Conservation (phyloP, 2,888 invertebrate species). For the Pachydiplax longipennis region DNA sequence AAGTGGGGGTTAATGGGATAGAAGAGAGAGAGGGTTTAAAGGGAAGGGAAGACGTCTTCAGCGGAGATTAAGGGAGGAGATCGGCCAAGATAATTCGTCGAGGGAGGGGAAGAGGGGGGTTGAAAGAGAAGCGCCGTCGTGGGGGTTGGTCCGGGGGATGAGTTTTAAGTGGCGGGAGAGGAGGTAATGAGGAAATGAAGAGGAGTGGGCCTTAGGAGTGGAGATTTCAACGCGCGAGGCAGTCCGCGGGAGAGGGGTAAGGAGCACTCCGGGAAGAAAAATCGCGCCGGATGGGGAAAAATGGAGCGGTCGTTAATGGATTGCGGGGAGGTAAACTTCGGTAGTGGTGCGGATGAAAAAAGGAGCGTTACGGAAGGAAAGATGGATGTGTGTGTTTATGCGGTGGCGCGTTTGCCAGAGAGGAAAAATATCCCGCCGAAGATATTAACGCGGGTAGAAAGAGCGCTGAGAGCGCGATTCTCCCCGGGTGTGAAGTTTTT, state of each 20-base stretch:
- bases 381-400: background rate
- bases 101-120: background rate
- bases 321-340: background rate
- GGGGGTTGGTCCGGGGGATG: background rate
- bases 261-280: background rate
- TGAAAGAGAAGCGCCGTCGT: background rate
- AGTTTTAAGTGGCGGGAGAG: background rate
- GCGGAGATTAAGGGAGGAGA: background rate
- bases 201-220: background rate
- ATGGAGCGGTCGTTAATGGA: background rate
- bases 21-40: background rate
- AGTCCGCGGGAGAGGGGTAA: background rate
- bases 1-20: conserved; percentile 14
- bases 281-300: background rate
- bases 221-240: background rate
- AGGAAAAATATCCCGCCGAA: background rate
- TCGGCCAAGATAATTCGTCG: background rate
- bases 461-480: background rate
- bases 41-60: background rate
- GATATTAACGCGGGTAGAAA: background rate
- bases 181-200: conserved; percentile 5
- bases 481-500: background rate
- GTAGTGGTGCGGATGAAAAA: background rate
- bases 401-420: background rate
- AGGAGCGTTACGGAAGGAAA: background rate